A percentile compares a stretch with the other conserved stretches of the same genome.
These are phyloP conservation scores for Scatophagus argus DNA, from an alignment of 2,113 vertebrate genomes.

Conservation along the genomic window DNA sequence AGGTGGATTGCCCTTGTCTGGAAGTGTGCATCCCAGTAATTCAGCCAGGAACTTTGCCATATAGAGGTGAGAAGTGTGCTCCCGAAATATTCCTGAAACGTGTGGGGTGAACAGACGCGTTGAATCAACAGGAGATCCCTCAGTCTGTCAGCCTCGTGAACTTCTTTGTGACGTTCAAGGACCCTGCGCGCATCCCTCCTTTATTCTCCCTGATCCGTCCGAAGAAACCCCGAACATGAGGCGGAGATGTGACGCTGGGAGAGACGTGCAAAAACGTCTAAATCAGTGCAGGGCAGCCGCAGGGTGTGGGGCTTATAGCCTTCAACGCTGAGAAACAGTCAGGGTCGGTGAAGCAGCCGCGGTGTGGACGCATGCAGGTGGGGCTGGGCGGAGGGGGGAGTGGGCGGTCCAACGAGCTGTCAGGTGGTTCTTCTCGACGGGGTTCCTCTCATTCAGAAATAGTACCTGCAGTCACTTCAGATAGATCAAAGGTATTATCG, in stretches of 20 bases:
- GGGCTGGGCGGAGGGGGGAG: conserved; percentile 9
- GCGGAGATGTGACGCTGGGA: background rate
- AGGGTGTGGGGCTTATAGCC: background rate
- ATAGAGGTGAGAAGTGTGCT: conserved; percentile 30
- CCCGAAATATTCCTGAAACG: conserved; percentile 1
- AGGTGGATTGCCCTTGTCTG: conserved; percentile 82
- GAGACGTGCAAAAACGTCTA: background rate
- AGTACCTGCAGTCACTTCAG: too few relatives aligned
- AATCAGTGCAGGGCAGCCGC: background rate
- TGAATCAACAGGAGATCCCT: conserved; percentile 41
- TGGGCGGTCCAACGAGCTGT: conserved; percentile 24
- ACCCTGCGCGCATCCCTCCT: conserved; percentile 43
- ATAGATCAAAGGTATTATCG: too few relatives aligned
- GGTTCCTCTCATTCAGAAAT: too few relatives aligned
- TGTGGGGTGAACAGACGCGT: too few relatives aligned
- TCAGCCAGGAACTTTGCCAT: conserved; percentile 91
- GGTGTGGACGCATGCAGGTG: conserved; percentile 26
- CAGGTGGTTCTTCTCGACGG: too few relatives aligned
- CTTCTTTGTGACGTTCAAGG: conserved; percentile 49
- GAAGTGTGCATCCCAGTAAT: conserved; percentile 87
- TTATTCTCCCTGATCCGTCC: background rate
- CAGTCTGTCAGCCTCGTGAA: background rate
- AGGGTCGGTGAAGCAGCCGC: background rate
- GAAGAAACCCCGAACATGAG: background rate
- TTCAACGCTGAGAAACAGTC: background rate